Base-by-base conservation (phyloP, 2,797 vertebrate genomes). In the Spea hammondii region DNA sequence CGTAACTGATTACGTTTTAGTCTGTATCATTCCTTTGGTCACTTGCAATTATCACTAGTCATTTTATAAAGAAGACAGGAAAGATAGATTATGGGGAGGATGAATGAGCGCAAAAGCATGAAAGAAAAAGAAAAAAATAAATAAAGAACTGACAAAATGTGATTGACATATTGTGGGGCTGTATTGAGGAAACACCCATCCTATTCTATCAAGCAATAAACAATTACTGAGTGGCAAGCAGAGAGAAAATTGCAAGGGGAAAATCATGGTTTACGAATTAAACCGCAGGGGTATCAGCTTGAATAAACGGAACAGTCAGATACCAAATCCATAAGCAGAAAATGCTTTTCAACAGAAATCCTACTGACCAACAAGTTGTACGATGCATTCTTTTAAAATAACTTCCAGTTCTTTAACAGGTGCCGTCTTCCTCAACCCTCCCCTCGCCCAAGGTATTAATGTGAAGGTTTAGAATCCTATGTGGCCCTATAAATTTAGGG, bases 211-310 rank as follows among this genome's bases (percentile, higher is more conserved):
- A 49, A 64, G 70, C 65, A 73, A 82, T 73, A 82, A 77, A 77
- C 69, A 81, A 81, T 76, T 76, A 69, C 51, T 54, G 66, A 73
- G 74, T 77, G 79, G 74, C 64, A 82, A 77, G 70, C 64, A 54
- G 55, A 76, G 79, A 82, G 75, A 82, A 77, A 82, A 82, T 73
- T 82, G 74, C 65, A n/a, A 64, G 53, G 65, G 12, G 55, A 77
- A 77, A 77, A 80, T 73, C 75, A 55, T 69, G 70, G 70, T 75
- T 73, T 77, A 55, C 67, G 57, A 77, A 82, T 82, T 73, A 77
- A 73, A 66, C 79, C 10, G 13, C 75, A 69, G 79, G 79, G 65
- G 70, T 54, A 73, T 57, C 79, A 72, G 70, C 75, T 55, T 69
- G 70, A 77, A 73, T 62, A 82, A 74, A 73, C 64, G 70, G 75